A percentile compares a stretch with the other conserved stretches of the same genome.
phyloP scores from a whole-genome alignment of 2,888 invertebrate species.

The Cephus rjabovi region DNA sequence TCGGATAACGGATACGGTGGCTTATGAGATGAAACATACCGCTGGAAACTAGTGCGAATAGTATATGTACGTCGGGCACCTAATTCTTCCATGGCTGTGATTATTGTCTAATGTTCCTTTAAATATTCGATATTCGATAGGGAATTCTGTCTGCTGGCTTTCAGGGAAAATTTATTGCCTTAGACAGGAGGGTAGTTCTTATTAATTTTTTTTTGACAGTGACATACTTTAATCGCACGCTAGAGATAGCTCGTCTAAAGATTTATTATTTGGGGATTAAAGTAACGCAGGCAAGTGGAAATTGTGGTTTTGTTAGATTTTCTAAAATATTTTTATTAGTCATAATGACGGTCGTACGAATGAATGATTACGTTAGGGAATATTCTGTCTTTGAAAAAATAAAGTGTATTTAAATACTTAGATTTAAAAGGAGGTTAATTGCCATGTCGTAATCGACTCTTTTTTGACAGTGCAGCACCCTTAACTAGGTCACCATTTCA shows the following conservation, averaged over 20 bases:
- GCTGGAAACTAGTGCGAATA: neutral
- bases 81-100: neutral
- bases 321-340: neutral
- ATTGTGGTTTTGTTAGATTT: neutral
- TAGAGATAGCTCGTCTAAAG: neutral
- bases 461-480: neutral
- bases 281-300: neutral
- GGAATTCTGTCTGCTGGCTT: neutral
- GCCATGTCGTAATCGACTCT: neutral
- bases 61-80: neutral
- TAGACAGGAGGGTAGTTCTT: neutral
- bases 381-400: neutral
- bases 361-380: neutral
- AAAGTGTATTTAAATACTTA: neutral
- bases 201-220: neutral
- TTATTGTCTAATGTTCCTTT: neutral
- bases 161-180: neutral
- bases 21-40: neutral
- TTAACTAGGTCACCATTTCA: conserved; percentile 3
- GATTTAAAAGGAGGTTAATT: neutral
- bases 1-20: conserved; percentile 10
- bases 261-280: neutral
- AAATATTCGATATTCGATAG: neutral
- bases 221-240: neutral
- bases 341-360: neutral